Evolutionary conservation across 2,113 vertebrate species (phyloP), one percentile per base, ranked within the genome.

Genomic region (Mugil cephalus): DNA sequence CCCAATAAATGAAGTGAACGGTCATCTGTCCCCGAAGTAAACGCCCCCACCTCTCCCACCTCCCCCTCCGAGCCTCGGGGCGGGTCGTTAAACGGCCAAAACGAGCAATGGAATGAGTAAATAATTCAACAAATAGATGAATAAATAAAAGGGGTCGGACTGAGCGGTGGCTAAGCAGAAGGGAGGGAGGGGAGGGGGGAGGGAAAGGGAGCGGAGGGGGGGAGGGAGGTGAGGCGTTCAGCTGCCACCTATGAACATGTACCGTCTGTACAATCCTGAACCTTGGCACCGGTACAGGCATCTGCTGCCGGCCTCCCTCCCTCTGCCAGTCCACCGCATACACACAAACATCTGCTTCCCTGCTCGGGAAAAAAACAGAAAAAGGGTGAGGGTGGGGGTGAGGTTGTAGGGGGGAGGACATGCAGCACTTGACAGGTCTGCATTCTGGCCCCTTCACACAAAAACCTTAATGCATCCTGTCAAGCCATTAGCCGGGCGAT

Each of bases 391-490:
- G 45, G 9, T n/a, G n/a, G n/a, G n/a, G n/a, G n/a, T n/a, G n/a
- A n/a, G n/a, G n/a, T n/a, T n/a, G n/a, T n/a, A n/a, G n/a, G 19
- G 39, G 55, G 38, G 36, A 7, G 10, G 36, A 94, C 94, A 93
- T 90, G 90, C 92, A 95, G 95, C 95, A 93, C 95, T 95, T 95
- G 97, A 97, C 96, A 96, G 96, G 95, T 95, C 95, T 95, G 94
- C 95, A 92, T 96, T 77, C 94, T 58, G 93, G 65, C 86, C 83
- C 69, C 80, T 97, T 95, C 96, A 96, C 95, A 95, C 95, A 97
- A 96, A 98, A 95, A 95, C 94, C 95, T 95, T 97, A 98, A 98
- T 97, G 97, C 95, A 96, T 99, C 96, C 96, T 96, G 96, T 97
- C 96, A 95, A 97, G 95, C 97, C 97, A 98, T 99, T 99, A 98